phyloP scores from a whole-genome alignment of 92 coral and sea anemone species.

The Zoanthus sansibaricus region DNA sequence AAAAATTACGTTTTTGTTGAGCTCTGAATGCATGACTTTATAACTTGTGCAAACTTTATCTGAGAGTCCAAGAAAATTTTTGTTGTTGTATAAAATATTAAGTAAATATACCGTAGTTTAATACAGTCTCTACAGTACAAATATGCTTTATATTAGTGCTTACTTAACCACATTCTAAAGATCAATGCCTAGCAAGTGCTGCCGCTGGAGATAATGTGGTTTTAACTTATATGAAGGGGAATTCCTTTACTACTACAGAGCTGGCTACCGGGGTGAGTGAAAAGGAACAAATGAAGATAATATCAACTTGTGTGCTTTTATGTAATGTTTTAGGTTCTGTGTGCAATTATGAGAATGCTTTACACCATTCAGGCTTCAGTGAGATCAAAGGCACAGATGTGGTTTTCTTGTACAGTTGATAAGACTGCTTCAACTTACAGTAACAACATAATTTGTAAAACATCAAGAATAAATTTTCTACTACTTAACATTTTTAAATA shows the following conservation, averaged over 20 bases:
- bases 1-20: too few relatives aligned
- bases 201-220: slow-evolving; percentile 91
- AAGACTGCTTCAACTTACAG: neutral
- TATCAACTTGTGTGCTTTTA: neutral
- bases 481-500: neutral
- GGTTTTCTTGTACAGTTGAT: too few relatives aligned
- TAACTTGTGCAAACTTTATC: too few relatives aligned
- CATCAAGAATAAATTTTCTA: neutral
- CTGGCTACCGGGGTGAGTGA: slow-evolving; percentile 87
- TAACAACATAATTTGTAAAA: neutral
- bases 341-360: too few relatives aligned
- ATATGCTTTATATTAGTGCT: neutral
- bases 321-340: too few relatives aligned
- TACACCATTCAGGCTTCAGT: too few relatives aligned
- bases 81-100: too few relatives aligned
- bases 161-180: slow-evolving; percentile 53
- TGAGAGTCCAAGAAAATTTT: too few relatives aligned
- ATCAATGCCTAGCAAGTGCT: slow-evolving; percentile 91
- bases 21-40: too few relatives aligned
- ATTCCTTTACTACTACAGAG: slow-evolving; percentile 72
- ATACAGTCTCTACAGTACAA: too few relatives aligned
- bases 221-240: slow-evolving; percentile 74
- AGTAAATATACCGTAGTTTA: too few relatives aligned
- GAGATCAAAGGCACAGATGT: too few relatives aligned
- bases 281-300: neutral